Base-by-base conservation (phyloP, 2,888 invertebrate genomes). In the Phlogophora meticulosa region DNA sequence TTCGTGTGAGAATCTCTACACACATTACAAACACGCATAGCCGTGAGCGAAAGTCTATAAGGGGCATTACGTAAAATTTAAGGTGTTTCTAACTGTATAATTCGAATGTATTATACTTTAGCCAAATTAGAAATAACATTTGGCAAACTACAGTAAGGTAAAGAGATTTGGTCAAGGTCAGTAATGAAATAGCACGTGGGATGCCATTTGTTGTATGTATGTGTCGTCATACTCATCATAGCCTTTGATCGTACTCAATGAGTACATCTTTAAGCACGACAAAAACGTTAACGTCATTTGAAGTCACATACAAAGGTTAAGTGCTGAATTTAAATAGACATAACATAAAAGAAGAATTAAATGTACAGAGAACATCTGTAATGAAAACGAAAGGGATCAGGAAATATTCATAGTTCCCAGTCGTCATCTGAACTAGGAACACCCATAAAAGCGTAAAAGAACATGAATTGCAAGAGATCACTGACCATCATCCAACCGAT, bases 31-130 rank as follows among this genome's bases (percentile, higher is more conserved):
- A 83, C 91, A 89, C 89, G 90, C 90, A 88, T 69, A 78, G 85
- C 89, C 91, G 92, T 92, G 91, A 92, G 91, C 87, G 92, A 93
- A 94, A 94, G 93, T 85, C 82, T 64, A 42, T 70, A 57, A 79
- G 72, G 64, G 75, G 78, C 67, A 70, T 92, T 92, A 90, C 89
- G 89, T 89, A 90, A 92, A 88, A 78, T 74, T 53, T 65, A 68
- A 34, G 74, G 64, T 43, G 49, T 66, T 77, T 64, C 72, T 75
- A 74, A 82, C 70, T 76, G 69, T 72, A 76, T 78, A 73, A 80
- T 80, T 80, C 80, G 34, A 69, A 76, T 59, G 73, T 81, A 73
- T 77, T 70, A 68, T 72, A 81, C 48, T 78, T 63, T 38, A 59
- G 55, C 59, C 9, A 72, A 69, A 53, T 72, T 66, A 78, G 43